Evolutionary conservation across 2,888 invertebrate genomes (phyloP).

Genomic region (Aproaerema taeniolella): DNA sequence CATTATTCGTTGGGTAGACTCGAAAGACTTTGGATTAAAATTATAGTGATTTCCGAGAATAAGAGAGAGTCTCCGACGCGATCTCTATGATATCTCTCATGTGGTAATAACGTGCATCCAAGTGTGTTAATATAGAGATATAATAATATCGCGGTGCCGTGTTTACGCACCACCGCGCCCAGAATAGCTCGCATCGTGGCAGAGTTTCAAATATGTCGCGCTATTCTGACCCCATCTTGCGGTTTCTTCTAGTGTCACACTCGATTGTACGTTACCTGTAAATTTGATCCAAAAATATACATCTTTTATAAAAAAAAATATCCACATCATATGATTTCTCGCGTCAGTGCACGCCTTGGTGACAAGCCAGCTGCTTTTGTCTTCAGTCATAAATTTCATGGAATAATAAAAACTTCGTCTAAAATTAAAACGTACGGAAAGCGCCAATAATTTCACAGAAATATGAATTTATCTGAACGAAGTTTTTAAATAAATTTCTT

Average conservation of each 20-base stretch:
- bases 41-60: neutral
- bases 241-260: constrained; percentile 44
- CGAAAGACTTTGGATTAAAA: constrained; percentile 6
- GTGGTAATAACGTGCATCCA: constrained; percentile 19
- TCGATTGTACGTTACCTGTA: constrained; percentile 20
- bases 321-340: too few species aligned
- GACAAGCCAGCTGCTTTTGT: too few species aligned
- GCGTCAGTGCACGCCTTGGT: too few species aligned
- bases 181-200: constrained; percentile 71
- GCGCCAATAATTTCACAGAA: too few species aligned
- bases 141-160: constrained; percentile 47
- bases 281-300: too few species aligned
- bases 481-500: too few species aligned
- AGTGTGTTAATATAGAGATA: constrained; percentile 33
- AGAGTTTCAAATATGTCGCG: constrained; percentile 75
- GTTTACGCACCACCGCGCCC: constrained; percentile 59
- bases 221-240: constrained; percentile 55
- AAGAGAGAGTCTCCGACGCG: constrained; percentile 2
- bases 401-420: too few species aligned
- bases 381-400: too few species aligned
- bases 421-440: too few species aligned
- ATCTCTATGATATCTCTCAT: constrained; percentile 13
- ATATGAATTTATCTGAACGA: too few species aligned
- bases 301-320: too few species aligned
- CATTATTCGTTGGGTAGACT: too few species aligned